phyloP scores from a whole-genome alignment of 2,113 vertebrate genomes.

The Hydrolagus affinis region DNA sequence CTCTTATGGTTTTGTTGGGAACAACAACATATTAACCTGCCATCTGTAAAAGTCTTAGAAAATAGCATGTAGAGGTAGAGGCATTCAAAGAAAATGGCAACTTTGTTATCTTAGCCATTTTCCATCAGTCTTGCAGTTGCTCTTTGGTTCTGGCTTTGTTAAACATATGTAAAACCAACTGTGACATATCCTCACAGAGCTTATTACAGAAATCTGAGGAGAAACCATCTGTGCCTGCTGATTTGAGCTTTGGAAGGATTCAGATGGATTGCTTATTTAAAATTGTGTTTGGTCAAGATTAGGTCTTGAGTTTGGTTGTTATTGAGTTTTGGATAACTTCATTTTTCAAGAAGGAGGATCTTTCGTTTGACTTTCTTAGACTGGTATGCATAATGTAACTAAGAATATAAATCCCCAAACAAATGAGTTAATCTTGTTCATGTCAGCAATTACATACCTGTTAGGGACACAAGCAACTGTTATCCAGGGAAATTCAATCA shows the following conservation, averaged over 20 bases:
- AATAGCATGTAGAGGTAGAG: no score
- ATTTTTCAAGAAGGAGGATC: not conserved
- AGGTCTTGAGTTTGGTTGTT: not conserved
- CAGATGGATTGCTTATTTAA: not conserved
- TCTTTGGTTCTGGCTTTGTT: constrained; percentile 16
- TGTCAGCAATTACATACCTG: not conserved
- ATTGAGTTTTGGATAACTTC: not conserved
- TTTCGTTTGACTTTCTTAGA: not conserved
- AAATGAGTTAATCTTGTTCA: not conserved
- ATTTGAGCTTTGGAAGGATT: not conserved
- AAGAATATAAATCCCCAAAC: not conserved
- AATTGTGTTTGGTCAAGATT: not conserved
- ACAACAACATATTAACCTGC: no score
- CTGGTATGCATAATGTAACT: no score
- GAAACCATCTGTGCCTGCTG: not conserved
- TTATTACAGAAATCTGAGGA: constrained; percentile 8
- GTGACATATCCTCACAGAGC: not conserved
- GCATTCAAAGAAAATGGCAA: no score
- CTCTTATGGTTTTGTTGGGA: no score
- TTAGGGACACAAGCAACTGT: not conserved
- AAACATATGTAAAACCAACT: constrained; percentile 11
- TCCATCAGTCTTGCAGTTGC: not conserved
- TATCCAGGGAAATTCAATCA: not conserved
- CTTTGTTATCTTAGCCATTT: not conserved
- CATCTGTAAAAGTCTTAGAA: no score